Evolutionary conservation across 2,797 vertebrate species (phyloP).

Genomic region (Anabas testudineus): DNA sequence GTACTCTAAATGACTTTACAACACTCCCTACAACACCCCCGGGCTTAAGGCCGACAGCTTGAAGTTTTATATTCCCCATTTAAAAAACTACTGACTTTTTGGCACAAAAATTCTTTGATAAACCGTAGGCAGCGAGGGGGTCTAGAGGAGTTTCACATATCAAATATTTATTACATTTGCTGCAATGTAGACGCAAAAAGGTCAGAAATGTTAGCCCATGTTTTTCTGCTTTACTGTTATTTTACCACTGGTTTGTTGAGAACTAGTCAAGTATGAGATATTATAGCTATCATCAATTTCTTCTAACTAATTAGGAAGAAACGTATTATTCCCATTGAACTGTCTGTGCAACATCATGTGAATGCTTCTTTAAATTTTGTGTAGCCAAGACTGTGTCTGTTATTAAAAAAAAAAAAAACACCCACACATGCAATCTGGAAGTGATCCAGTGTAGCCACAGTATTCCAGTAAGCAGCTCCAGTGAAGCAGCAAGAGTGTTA

Average conservation of each 20-base stretch:
- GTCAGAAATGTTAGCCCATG: not conserved
- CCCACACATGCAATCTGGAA: not conserved
- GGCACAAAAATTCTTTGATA: slow-evolving; percentile 56
- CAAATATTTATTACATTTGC: slow-evolving; percentile 40
- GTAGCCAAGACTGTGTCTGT: not conserved
- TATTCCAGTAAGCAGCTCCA: slow-evolving; percentile 14
- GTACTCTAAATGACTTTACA: slow-evolving; percentile 76
- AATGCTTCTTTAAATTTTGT: not conserved
- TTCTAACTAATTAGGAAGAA: too few species aligned
- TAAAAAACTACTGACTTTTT: slow-evolving; percentile 46
- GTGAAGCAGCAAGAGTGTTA: slow-evolving; percentile 5
- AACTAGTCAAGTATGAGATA: not conserved
- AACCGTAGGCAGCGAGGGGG: slow-evolving; percentile 54
- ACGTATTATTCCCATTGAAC: not conserved
- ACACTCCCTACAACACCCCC: slow-evolving; percentile 64
- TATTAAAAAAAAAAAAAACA: not conserved
- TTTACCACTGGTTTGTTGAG: not conserved
- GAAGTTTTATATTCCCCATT: slow-evolving; percentile 66
- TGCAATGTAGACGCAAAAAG: slow-evolving; percentile 6
- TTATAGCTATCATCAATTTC: not conserved
- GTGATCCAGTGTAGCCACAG: not conserved
- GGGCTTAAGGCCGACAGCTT: slow-evolving; percentile 56
- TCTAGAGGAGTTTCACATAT: slow-evolving; percentile 52
- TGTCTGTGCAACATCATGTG: not conserved
- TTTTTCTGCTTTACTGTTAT: not conserved